Evolutionary conservation across 1,140 invertebrate species (phyloP).

Genomic region (Agrilus planipennis): DNA sequence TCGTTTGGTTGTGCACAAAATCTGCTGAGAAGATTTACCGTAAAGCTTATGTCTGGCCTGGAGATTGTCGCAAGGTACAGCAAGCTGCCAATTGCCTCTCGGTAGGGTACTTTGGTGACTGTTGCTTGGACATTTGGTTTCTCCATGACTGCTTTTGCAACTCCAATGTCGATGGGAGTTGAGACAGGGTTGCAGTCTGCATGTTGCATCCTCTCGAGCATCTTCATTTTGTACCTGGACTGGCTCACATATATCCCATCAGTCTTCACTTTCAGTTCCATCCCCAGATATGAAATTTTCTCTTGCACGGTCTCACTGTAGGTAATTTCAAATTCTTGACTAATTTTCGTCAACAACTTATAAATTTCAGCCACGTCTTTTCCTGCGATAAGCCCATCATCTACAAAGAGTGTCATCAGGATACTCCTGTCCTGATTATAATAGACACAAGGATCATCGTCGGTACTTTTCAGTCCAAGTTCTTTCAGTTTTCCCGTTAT

Average conservation of each 20-base stretch:
- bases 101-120: slow-evolving; percentile 14
- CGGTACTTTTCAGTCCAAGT: slow-evolving; percentile 14
- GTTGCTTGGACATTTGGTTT: slow-evolving; percentile 8
- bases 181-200: slow-evolving; percentile 10
- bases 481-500: slow-evolving; percentile 15
- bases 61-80: slow-evolving; percentile 27
- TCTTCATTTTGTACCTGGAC: slow-evolving; percentile 12
- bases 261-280: slow-evolving; percentile 4
- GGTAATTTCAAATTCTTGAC: slow-evolving; percentile 11
- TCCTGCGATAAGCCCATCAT: slow-evolving; percentile 3
- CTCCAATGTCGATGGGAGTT: slow-evolving; percentile 17
- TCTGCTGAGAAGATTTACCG: slow-evolving; percentile 26
- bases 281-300: slow-evolving; percentile 10
- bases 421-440: not conserved
- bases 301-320: slow-evolving; percentile 2
- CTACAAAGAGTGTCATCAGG: not conserved
- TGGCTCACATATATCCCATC: slow-evolving; percentile 6
- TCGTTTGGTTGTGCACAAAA: not conserved
- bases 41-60: no score
- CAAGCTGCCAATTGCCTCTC: slow-evolving; percentile 28
- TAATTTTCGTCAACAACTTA: slow-evolving; percentile 5
- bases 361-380: slow-evolving; percentile 6
- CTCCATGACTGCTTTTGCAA: slow-evolving; percentile 11
- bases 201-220: slow-evolving; percentile 14
- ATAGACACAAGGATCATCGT: slow-evolving; percentile 20